Conservation (phyloP, 1,140 invertebrate genomes). For the Eubasilissa regina region DNA sequence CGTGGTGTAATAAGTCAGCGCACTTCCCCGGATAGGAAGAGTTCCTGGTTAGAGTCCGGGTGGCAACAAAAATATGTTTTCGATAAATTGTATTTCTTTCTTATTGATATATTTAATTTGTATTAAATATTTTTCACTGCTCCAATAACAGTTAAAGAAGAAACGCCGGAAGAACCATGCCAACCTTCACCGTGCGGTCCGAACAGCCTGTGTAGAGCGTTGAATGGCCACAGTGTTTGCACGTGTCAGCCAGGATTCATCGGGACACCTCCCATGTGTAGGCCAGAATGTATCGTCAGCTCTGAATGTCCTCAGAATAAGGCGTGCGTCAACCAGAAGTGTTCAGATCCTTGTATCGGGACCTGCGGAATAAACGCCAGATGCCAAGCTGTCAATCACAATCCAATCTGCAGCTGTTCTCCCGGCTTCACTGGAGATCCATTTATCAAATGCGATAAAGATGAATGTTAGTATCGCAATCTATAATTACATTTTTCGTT, state of each 20-base stretch:
- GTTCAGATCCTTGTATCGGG: conserved; percentile 85
- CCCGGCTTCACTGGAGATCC: conserved; percentile 85
- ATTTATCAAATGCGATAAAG: conserved; percentile 77
- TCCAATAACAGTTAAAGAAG: conserved; percentile 65
- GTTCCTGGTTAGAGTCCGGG: too few species aligned
- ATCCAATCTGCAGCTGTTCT: conserved; percentile 85
- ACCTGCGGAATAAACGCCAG: conserved; percentile 86
- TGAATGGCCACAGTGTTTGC: conserved; percentile 86
- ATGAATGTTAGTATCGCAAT: conserved; percentile 78
- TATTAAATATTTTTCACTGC: too few species aligned
- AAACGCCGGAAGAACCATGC: conserved; percentile 78
- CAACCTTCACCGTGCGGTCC: conserved; percentile 86
- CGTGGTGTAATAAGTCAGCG: too few species aligned
- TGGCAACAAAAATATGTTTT: too few species aligned
- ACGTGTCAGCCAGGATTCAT: conserved; percentile 83
- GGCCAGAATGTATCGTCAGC: conserved; percentile 88
- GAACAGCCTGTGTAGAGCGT: conserved; percentile 83
- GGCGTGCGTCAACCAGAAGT: conserved; percentile 87
- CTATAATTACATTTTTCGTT: too few species aligned
- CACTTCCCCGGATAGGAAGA: too few species aligned
- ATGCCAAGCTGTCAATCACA: conserved; percentile 88
- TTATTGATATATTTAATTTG: too few species aligned
- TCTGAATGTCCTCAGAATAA: conserved; percentile 87
- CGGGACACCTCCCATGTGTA: conserved; percentile 84
- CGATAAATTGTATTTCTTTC: too few species aligned